phyloP scores from a whole-genome alignment of 1,140 invertebrate species.

The Drosophila seguyi region DNA sequence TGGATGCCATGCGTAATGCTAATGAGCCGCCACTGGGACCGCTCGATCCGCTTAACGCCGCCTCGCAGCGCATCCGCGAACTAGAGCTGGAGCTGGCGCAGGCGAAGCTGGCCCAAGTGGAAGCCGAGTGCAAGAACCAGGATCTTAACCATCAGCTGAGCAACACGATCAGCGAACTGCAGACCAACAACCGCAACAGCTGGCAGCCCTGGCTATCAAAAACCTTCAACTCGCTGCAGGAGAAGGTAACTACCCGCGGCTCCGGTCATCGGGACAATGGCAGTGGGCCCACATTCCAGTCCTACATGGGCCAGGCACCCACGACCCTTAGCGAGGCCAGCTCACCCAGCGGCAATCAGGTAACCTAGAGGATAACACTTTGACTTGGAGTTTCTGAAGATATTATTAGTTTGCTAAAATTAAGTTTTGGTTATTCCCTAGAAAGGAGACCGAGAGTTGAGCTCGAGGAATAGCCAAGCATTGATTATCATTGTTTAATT shows the following conservation, averaged over 20 bases:
- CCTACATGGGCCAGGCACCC: constrained; percentile 72
- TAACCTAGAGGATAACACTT: constrained; percentile 61
- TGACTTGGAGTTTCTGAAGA: constrained; percentile 14
- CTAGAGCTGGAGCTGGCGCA: constrained; percentile 97
- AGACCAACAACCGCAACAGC: constrained; percentile 89
- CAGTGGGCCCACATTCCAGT: constrained; percentile 79
- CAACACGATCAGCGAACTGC: constrained; percentile 92
- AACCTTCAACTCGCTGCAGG: constrained; percentile 87
- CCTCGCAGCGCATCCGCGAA: constrained; percentile 91
- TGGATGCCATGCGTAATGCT: constrained; percentile 44
- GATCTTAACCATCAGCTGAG: constrained; percentile 97
- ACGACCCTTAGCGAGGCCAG: constrained; percentile 75
- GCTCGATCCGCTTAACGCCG: constrained; percentile 77
- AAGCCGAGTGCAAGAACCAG: constrained; percentile 98
- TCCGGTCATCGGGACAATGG: constrained; percentile 58
- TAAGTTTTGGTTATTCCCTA: constrained; percentile 13
- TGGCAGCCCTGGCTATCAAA: constrained; percentile 96
- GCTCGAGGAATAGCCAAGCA: constrained; percentile 29
- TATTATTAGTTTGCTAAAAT: constrained; percentile 28
- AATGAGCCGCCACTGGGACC: constrained; percentile 76
- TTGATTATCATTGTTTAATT: constrained; percentile 66
- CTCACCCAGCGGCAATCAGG: constrained; percentile 83
- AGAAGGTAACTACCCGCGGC: constrained; percentile 78
- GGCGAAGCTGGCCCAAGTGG: constrained; percentile 98
- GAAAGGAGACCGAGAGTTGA: constrained; percentile 18